A percentile compares a stretch with the other conserved stretches of the same genome.
phyloP scores from a whole-genome alignment of 2,888 invertebrate genomes.

The Cantharis flavilabris region DNA sequence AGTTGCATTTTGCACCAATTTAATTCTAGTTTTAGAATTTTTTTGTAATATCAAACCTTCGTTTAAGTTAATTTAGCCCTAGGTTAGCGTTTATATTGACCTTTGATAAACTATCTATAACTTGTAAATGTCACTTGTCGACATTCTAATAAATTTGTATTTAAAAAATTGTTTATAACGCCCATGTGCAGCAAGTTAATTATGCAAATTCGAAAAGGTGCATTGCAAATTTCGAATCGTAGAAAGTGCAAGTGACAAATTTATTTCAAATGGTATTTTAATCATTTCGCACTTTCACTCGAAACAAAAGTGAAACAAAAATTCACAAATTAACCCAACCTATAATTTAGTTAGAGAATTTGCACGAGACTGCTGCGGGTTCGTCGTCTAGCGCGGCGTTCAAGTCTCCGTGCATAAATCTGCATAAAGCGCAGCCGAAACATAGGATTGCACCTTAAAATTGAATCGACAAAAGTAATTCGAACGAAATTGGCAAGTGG shows the following conservation, averaged over 20 bases:
- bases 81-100: constrained; percentile 40
- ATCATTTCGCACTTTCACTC: background rate
- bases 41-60: background rate
- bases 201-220: background rate
- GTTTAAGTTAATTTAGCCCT: constrained; percentile 34
- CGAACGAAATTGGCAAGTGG: background rate
- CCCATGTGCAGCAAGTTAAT: background rate
- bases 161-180: constrained; percentile 15
- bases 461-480: background rate
- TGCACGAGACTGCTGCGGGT: background rate
- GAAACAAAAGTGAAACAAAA: background rate
- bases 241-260: background rate
- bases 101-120: constrained; percentile 33
- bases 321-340: background rate
- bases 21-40: background rate
- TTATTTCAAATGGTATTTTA: background rate
- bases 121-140: constrained; percentile 52
- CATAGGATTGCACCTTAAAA: background rate
- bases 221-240: background rate
- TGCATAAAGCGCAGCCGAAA: background rate
- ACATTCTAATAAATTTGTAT: constrained; percentile 48
- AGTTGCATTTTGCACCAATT: constrained; percentile 17
- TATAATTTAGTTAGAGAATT: background rate
- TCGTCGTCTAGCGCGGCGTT: background rate
- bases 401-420: constrained; percentile 1